Percentiles rank a stretch among this genome's conserved stretches.
These are phyloP conservation scores for Anoplophora glabripennis DNA, from an alignment of 1,140 invertebrate species.

Conservation along the genomic window DNA sequence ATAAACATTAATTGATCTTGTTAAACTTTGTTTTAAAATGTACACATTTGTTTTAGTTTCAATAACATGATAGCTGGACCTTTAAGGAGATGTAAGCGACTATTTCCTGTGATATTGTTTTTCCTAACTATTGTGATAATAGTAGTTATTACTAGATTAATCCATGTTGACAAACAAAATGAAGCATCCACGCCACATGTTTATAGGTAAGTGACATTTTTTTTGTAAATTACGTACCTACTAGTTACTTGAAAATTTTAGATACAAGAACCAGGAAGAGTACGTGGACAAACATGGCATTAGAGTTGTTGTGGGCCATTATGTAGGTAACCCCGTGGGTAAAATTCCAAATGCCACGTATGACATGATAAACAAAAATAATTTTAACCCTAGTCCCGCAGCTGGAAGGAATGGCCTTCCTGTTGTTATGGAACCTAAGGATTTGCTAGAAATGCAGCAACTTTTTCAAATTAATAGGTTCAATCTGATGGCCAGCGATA, in stretches of 20 bases:
- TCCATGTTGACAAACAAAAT: conserved; percentile 16
- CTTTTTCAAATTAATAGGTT: conserved; percentile 86
- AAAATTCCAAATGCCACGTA: conserved; percentile 43
- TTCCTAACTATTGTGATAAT: conserved; percentile 28
- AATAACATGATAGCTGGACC: conserved; percentile 38
- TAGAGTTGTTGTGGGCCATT: conserved; percentile 79
- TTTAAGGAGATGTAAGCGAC: conserved; percentile 36
- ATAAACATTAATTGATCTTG: too few relatives aligned
- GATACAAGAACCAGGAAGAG: conserved; percentile 56
- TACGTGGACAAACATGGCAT: conserved; percentile 72
- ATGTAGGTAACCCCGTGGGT: conserved; percentile 58
- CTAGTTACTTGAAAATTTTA: conserved; percentile 25
- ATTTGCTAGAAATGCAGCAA: conserved; percentile 72
- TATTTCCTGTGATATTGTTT: conserved; percentile 35
- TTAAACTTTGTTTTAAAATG: too few relatives aligned
- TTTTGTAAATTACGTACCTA: conserved; percentile 1
- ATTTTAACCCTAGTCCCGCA: conserved; percentile 70
- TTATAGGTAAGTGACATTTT: conserved; percentile 30
- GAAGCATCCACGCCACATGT: conserved; percentile 39
- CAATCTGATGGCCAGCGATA: conserved; percentile 88
- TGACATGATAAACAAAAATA: conserved; percentile 82
- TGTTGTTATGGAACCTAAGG: conserved; percentile 72
- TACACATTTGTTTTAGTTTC: not conserved
- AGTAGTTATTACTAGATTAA: conserved; percentile 28
- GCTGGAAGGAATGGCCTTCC: conserved; percentile 79